Evolutionary conservation across 1,140 invertebrate genomes (phyloP).

Genomic region (Cherax destructor): DNA sequence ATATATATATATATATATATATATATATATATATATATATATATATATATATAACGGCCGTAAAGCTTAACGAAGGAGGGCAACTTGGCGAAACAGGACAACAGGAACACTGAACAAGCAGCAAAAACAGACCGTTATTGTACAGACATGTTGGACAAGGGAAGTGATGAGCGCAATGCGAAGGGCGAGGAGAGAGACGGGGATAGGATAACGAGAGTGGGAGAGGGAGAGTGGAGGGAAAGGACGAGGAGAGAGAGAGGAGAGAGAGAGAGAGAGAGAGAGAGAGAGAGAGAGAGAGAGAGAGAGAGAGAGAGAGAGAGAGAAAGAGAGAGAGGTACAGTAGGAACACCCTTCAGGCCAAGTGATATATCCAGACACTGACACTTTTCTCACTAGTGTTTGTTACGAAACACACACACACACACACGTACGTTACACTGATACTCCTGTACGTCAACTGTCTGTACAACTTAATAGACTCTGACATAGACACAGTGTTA

Average conservation of each 20-base stretch:
- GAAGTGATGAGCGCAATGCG: conserved; percentile 52
- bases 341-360: too few species aligned
- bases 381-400: too few species aligned
- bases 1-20: too few species aligned
- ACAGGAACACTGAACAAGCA: conserved; percentile 37
- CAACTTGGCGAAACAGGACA: not conserved
- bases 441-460: too few species aligned
- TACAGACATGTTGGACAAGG: conserved; percentile 52
- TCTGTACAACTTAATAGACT: too few species aligned
- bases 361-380: too few species aligned
- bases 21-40: conserved; percentile 23
- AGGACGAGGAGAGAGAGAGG: not conserved
- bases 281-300: conserved; percentile 20
- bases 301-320: conserved; percentile 26
- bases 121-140: conserved; percentile 46
- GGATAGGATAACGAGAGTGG: conserved; percentile 6
- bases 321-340: not conserved
- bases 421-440: too few species aligned
- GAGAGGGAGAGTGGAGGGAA: not conserved
- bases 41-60: not conserved
- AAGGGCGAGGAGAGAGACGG: conserved; percentile 36
- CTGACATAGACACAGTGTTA: too few species aligned
- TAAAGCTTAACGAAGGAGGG: conserved; percentile 10
- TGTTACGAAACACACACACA: too few species aligned
- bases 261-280: conserved; percentile 13